Percentiles rank a stretch among this genome's conserved stretches.
Evolutionary conservation across 2,888 invertebrate species (phyloP).

Genomic region (Agrotis segetum): DNA sequence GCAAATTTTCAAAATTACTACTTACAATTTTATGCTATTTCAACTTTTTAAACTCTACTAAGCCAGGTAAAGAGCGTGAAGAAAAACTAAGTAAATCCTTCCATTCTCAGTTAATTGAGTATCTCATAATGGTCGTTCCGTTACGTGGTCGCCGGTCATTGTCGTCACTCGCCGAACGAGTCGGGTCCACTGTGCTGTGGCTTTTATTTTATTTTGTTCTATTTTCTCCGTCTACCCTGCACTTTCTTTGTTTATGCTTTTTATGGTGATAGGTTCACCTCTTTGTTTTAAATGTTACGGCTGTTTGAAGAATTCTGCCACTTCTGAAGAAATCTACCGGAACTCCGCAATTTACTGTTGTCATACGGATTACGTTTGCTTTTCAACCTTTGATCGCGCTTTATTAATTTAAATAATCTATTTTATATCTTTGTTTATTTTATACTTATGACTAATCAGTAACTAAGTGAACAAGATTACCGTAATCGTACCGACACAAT

Average conservation of each 20-base stretch:
- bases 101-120: constrained; percentile 66
- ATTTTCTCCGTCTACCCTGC: constrained; percentile 56
- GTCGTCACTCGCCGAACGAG: constrained; percentile 67
- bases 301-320: not conserved
- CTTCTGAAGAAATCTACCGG: constrained; percentile 11
- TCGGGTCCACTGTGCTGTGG: constrained; percentile 71
- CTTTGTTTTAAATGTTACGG: constrained; percentile 36
- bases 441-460: constrained; percentile 34
- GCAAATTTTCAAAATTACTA: not conserved
- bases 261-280: constrained; percentile 56
- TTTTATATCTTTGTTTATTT: constrained; percentile 15
- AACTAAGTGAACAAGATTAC: constrained; percentile 20
- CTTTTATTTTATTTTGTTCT: constrained; percentile 64
- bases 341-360: constrained; percentile 2
- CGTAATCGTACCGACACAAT: constrained; percentile 23
- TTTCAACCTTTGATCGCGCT: constrained; percentile 17
- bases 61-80: constrained; percentile 58
- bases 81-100: constrained; percentile 58
- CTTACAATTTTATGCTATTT: constrained; percentile 9
- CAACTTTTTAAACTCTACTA: constrained; percentile 24
- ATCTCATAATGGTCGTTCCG: constrained; percentile 70
- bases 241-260: constrained; percentile 74
- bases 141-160: constrained; percentile 73
- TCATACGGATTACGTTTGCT: not conserved
- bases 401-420: constrained; percentile 24